Percentiles rank a stretch among this genome's conserved stretches.
These are phyloP conservation scores for Acronicta aceris DNA, from an alignment of 2,888 invertebrate species.

Conservation along the genomic window DNA sequence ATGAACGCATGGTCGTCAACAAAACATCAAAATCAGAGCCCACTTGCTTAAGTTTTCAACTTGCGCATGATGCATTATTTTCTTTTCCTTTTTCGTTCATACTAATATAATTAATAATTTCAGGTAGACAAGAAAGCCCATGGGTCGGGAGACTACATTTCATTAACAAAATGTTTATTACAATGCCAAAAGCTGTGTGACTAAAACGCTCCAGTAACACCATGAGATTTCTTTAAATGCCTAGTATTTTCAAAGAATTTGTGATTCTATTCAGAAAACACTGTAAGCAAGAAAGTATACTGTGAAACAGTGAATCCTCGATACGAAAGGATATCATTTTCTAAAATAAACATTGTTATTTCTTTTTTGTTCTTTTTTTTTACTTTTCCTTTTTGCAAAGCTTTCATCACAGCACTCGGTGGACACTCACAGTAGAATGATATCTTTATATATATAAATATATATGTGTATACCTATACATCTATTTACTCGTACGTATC, in stretches of 20 bases:
- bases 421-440: slow-evolving; percentile 85
- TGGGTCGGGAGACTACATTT: slow-evolving; percentile 87
- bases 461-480: slow-evolving; percentile 60
- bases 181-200: slow-evolving; percentile 75
- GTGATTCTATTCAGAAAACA: slow-evolving; percentile 54
- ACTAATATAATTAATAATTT: slow-evolving; percentile 89
- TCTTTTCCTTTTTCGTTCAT: slow-evolving; percentile 82
- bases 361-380: slow-evolving; percentile 82
- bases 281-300: slow-evolving; percentile 51
- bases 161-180: slow-evolving; percentile 79
- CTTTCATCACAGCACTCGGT: slow-evolving; percentile 89
- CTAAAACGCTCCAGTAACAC: slow-evolving; percentile 78
- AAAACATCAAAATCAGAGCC: slow-evolving; percentile 49
- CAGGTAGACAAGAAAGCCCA: slow-evolving; percentile 88
- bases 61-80: slow-evolving; percentile 74
- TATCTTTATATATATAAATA: slow-evolving; percentile 69
- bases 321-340: slow-evolving; percentile 52
- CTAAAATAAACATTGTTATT: slow-evolving; percentile 82
- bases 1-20: slow-evolving; percentile 75
- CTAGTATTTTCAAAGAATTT: slow-evolving; percentile 57
- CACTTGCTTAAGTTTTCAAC: slow-evolving; percentile 73
- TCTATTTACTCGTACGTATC: slow-evolving; percentile 60
- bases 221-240: slow-evolving; percentile 66
- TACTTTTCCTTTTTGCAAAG: slow-evolving; percentile 82
- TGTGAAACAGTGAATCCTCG: slow-evolving; percentile 54